Conservation (phyloP, 2,113 vertebrate genomes). For the Pyrgilauda ruficollis region DNA sequence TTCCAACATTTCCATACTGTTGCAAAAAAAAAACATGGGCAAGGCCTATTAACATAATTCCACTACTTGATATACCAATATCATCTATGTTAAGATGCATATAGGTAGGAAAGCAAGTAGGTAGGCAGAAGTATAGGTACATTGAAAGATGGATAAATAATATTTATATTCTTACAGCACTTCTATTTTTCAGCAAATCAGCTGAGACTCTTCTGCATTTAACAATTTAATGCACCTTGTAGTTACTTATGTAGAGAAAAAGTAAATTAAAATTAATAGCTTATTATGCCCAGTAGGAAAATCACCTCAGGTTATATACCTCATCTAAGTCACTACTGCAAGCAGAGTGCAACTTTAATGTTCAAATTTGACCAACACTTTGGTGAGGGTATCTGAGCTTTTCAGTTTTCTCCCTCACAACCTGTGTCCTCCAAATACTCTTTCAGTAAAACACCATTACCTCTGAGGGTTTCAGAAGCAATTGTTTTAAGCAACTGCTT, state of each 20-base stretch:
- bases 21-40: background rate
- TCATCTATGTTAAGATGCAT: background rate
- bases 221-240: constrained; percentile 40
- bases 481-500: background rate
- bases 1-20: background rate
- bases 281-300: constrained; percentile 36
- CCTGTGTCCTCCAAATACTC: background rate
- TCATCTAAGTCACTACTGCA: constrained; percentile 29
- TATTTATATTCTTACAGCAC: constrained; percentile 20
- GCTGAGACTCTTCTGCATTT: constrained; percentile 36
- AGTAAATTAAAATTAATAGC: constrained; percentile 64
- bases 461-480: background rate
- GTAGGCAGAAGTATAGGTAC: background rate
- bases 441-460: constrained; percentile 4
- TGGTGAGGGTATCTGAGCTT: background rate
- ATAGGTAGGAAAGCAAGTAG: background rate
- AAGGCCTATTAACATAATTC: background rate
- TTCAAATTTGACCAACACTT: constrained; percentile 9
- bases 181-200: constrained; percentile 46
- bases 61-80: background rate
- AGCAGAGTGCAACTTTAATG: background rate
- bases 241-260: constrained; percentile 49
- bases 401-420: background rate
- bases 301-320: background rate
- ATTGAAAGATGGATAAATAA: background rate